A percentile compares a stretch with the other conserved stretches of the same genome.
These are phyloP conservation scores for Alexandromys fortis DNA, from an alignment of 2,113 vertebrate species.

Conservation along the genomic window DNA sequence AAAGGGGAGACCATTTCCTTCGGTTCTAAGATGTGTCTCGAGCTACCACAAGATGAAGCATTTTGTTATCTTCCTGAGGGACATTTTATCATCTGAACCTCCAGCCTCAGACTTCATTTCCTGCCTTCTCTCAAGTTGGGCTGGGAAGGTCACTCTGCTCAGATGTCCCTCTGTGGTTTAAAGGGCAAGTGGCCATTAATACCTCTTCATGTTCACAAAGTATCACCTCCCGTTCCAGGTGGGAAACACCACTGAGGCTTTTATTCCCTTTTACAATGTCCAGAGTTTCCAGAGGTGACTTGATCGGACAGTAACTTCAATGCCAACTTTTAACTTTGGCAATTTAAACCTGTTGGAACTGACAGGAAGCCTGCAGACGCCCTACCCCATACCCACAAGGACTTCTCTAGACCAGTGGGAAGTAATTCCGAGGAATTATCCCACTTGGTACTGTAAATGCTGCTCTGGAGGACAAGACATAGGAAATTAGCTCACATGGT, in stretches of 20 bases:
- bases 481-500: conserved; percentile 25
- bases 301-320: background rate
- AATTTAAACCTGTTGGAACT: background rate
- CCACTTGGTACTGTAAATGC: background rate
- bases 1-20: background rate
- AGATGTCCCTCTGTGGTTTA: background rate
- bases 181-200: background rate
- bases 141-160: background rate
- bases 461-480: background rate
- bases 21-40: background rate
- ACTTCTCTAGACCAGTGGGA: background rate
- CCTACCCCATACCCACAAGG: background rate
- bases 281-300: background rate
- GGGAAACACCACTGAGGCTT: background rate
- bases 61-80: background rate
- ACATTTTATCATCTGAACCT: background rate
- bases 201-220: background rate
- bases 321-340: background rate
- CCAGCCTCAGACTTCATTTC: background rate
- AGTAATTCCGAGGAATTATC: conserved; percentile 11
- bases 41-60: background rate
- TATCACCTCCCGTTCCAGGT: background rate
- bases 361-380: background rate
- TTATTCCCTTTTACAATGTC: background rate
- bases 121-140: background rate